Evolutionary conservation across 2,113 vertebrate genomes (phyloP).

Genomic region (Acrocephalus kingi): DNA sequence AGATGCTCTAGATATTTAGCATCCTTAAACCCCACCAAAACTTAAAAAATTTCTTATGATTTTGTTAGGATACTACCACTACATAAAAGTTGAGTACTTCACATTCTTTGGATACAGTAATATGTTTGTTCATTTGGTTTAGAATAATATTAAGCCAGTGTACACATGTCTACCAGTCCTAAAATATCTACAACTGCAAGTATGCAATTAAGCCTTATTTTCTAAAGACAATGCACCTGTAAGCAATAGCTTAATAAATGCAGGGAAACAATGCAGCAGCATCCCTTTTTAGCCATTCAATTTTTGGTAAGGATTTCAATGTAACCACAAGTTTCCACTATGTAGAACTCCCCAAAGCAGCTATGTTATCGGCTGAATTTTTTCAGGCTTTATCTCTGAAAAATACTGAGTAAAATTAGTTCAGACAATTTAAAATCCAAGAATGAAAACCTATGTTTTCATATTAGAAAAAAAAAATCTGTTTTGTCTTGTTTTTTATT

Average conservation of each 20-base stretch:
- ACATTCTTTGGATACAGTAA: neutral
- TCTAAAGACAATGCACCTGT: neutral
- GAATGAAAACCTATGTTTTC: neutral
- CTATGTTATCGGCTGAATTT: neutral
- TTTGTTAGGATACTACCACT: neutral
- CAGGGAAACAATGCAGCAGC: neutral
- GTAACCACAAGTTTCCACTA: neutral
- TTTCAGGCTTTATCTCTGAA: constrained; percentile 10
- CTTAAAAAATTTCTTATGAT: neutral
- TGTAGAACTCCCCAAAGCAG: neutral
- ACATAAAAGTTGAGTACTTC: neutral
- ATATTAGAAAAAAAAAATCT: neutral
- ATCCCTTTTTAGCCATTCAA: neutral
- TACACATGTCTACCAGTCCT: neutral
- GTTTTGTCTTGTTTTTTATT: neutral
- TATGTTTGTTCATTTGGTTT: neutral
- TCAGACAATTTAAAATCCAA: neutral
- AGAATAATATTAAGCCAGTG: neutral
- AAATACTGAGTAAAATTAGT: neutral
- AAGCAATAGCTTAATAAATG: neutral
- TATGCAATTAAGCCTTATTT: neutral
- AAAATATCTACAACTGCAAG: neutral
- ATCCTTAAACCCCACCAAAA: neutral
- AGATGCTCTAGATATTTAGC: constrained; percentile 15
- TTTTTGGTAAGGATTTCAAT: neutral